Base-by-base conservation (phyloP, 2,888 invertebrate genomes). In the Norana najaformis region DNA sequence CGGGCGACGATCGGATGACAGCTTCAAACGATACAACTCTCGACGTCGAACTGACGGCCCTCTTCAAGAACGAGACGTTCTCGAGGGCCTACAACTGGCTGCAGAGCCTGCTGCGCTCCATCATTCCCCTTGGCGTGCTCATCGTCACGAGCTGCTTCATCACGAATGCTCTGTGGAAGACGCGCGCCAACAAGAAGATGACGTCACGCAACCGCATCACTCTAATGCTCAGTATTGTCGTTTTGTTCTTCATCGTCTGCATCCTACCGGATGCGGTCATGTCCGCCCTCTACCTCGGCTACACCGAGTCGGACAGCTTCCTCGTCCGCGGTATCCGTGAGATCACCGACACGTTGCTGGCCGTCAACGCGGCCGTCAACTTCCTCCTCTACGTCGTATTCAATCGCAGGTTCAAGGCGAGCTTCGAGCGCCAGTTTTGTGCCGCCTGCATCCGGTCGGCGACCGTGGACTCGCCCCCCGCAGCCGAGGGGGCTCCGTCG, bases 261-360 rank as follows among this genome's bases (percentile, higher is more conserved):
- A 93, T 94, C 85, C 94, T 94, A 85, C 95, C 95, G 0, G 95
- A 95, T 90, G 94, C 94, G 88, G 92, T 94, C 53, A 93, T 95
- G 93, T 94, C 94, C 1, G 93, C 94, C 88, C 93, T 94, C 91
- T 94, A 94, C 18, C 94, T 94, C 89, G 95, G 95, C 5, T 95
- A 95, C 91, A 93, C 93, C 23, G 94, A 95, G 83, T 94, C 94
- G 88, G 92, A 93, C 89, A 92, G 93, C 90, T 94, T 93, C 91
- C 91, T 94, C 53, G 93, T 94, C 13, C 93, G 93, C 90, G 94
- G 94, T 13, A 93, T 94, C 13, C 92, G 95, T 8, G 95, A 95
- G 91, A 94, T 95, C 47, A 94, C 94, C 0, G 95, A 95, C 91
- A 93, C 93, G n/a, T 92, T 95, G 5, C 91, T 95, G 82, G 93